Evolutionary conservation across 2,888 invertebrate species (phyloP).

Genomic region (Lithophane semibrunnea): DNA sequence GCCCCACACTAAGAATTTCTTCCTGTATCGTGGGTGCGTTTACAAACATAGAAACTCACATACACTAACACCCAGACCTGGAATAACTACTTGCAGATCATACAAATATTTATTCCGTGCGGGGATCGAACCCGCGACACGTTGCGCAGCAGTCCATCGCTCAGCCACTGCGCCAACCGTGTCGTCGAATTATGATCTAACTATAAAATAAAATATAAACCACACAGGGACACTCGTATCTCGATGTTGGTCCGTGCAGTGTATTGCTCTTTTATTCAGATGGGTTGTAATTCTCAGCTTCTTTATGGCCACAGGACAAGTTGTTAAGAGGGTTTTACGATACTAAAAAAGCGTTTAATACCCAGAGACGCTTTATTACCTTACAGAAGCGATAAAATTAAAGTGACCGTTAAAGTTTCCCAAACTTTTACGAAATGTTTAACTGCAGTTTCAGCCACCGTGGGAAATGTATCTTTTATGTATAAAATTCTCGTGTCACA

Average conservation of each 20-base stretch:
- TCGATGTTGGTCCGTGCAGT: neutral
- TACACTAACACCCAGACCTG: too few relatives aligned
- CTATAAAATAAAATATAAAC: too few relatives aligned
- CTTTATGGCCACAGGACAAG: slow-evolving; percentile 22
- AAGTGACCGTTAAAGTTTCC: slow-evolving; percentile 7
- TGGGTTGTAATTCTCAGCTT: slow-evolving; percentile 16
- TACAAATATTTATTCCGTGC: too few relatives aligned
- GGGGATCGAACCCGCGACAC: too few relatives aligned
- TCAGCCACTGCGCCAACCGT: too few relatives aligned
- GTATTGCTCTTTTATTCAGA: slow-evolving; percentile 32
- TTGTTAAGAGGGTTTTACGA: slow-evolving; percentile 7
- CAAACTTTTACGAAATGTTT: neutral
- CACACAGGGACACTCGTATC: neutral
- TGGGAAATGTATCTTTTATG: neutral
- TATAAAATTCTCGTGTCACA: too few relatives aligned
- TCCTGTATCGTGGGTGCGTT: too few relatives aligned
- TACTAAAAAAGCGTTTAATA: neutral
- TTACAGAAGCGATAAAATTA: slow-evolving; percentile 17
- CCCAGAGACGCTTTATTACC: slow-evolving; percentile 8
- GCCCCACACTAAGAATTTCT: too few relatives aligned
- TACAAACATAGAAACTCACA: too few relatives aligned
- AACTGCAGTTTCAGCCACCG: neutral
- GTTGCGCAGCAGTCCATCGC: too few relatives aligned
- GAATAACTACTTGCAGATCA: too few relatives aligned
- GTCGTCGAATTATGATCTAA: neutral